These are phyloP conservation scores for Boloria selene DNA, from an alignment of 2,888 invertebrate species.

Conservation along the genomic window DNA sequence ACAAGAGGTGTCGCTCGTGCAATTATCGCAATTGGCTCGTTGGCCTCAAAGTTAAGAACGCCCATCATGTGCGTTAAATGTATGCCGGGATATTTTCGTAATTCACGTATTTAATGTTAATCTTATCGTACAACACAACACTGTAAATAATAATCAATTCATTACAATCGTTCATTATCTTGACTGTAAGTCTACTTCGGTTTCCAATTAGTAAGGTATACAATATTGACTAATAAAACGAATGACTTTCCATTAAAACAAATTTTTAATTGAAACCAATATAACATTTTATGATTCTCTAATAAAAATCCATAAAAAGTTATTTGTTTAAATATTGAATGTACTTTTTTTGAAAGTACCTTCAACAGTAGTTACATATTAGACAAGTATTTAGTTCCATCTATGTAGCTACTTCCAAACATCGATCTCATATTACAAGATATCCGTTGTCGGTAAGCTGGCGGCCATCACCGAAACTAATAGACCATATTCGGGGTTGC, in stretches of 20 bases:
- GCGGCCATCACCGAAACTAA: slow-evolving; percentile 69
- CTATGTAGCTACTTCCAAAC: slow-evolving; percentile 54
- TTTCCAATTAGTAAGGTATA: background rate
- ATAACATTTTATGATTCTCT: no score
- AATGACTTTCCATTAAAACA: slow-evolving; percentile 8
- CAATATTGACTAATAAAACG: slow-evolving; percentile 25
- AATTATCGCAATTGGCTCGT: slow-evolving; percentile 81
- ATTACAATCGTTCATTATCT: slow-evolving; percentile 4
- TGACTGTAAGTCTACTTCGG: background rate
- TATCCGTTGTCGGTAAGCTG: slow-evolving; percentile 70
- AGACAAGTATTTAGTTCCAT: slow-evolving; percentile 18
- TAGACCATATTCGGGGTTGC: slow-evolving; percentile 75
- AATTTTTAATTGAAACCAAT: no score
- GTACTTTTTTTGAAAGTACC: background rate
- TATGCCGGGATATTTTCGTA: slow-evolving; percentile 29
- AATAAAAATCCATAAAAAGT: no score
- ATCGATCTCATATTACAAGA: slow-evolving; percentile 67
- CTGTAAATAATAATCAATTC: background rate
- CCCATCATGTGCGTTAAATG: slow-evolving; percentile 65
- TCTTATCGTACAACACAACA: slow-evolving; percentile 16
- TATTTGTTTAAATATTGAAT: slow-evolving; percentile 2
- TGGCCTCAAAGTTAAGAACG: slow-evolving; percentile 73
- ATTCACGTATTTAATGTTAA: slow-evolving; percentile 31
- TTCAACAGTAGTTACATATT: slow-evolving; percentile 9
- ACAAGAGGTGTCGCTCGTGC: slow-evolving; percentile 77